Percentiles rank a stretch among this genome's conserved stretches.
Conservation (phyloP, 2,113 vertebrate genomes). For the Probosciger aterrimus region DNA sequence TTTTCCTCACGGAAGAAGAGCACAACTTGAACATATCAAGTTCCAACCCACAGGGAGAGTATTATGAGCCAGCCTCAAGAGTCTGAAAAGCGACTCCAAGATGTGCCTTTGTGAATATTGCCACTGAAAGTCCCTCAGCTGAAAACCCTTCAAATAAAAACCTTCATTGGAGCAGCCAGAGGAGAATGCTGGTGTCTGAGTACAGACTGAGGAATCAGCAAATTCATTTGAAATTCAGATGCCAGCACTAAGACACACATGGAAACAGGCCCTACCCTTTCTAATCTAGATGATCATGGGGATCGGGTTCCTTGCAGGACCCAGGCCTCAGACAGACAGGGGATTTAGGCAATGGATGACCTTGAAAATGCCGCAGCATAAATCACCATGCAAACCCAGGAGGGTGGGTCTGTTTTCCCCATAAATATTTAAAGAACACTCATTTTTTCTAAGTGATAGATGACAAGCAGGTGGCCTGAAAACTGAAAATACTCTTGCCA, state of each 20-base stretch:
- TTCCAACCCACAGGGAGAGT: background rate
- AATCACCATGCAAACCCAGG: constrained; percentile 47
- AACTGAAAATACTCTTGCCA: constrained; percentile 40
- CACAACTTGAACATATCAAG: background rate
- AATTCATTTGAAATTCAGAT: constrained; percentile 57
- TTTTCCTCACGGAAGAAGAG: background rate
- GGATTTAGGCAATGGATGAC: constrained; percentile 55
- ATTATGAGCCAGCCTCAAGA: background rate
- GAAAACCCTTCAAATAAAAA: background rate
- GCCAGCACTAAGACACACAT: constrained; percentile 35
- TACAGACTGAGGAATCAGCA: constrained; percentile 35
- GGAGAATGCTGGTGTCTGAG: background rate
- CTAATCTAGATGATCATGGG: constrained; percentile 43
- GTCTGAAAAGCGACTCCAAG: background rate
- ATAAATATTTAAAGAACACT: constrained; percentile 54
- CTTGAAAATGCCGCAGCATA: constrained; percentile 40
- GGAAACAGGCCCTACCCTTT: constrained; percentile 35
- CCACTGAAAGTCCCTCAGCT: constrained; percentile 11
- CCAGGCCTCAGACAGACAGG: constrained; percentile 26
- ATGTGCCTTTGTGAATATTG: constrained; percentile 23
- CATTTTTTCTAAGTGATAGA: constrained; percentile 58
- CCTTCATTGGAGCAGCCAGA: background rate
- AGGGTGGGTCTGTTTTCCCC: constrained; percentile 50
- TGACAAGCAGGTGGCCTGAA: constrained; percentile 63
- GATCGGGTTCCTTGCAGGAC: constrained; percentile 44